Conservation (phyloP, 2,113 vertebrate species). For the Rhea pennata region DNA sequence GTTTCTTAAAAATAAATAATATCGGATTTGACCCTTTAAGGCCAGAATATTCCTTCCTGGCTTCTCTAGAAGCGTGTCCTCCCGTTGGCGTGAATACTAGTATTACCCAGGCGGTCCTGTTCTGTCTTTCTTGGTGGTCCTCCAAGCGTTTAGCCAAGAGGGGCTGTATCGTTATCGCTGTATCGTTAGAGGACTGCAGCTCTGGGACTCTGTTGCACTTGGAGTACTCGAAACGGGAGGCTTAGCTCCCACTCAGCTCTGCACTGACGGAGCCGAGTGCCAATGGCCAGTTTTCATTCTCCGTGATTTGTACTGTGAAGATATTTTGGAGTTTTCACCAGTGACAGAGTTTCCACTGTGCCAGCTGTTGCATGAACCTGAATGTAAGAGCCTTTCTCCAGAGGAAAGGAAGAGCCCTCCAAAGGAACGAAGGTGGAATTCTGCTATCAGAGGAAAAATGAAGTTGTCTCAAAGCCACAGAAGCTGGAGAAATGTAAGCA, state of each 20-base stretch:
- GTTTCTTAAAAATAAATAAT: slow-evolving; percentile 24
- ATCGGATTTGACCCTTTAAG: neutral
- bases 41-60: neutral
- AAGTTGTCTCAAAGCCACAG: neutral
- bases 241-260: neutral
- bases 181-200: neutral
- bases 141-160: rapidly evolving
- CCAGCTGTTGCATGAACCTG: neutral
- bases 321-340: neutral
- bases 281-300: neutral
- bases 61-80: neutral
- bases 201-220: neutral
- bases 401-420: neutral
- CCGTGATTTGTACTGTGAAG: rapidly evolving
- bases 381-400: neutral
- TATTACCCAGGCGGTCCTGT: neutral
- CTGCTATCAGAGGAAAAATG: neutral
- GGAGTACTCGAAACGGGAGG: rapidly evolving
- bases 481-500: neutral
- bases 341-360: neutral
- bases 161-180: neutral
- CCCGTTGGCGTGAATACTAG: neutral
- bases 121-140: rapidly evolving
- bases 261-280: neutral
- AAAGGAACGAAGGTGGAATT: slow-evolving; percentile 14